Percentiles rank a stretch among this genome's conserved stretches.
Conservation (phyloP, 2,888 invertebrate genomes). For the Chrysolina americana region DNA sequence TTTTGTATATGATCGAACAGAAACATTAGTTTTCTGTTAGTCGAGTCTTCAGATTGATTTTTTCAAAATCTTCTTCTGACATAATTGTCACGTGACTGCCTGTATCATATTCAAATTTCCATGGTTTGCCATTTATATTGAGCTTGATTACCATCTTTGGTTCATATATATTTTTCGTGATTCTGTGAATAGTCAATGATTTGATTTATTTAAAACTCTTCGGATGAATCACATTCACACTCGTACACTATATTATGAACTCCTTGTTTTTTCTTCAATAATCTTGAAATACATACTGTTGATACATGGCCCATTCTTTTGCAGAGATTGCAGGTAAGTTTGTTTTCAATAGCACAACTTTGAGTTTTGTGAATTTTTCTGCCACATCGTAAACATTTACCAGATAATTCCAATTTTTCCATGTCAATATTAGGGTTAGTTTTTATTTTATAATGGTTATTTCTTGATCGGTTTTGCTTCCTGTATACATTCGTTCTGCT, state of each 20-base stretch:
- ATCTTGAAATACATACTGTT: not conserved
- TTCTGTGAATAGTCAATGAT: not conserved
- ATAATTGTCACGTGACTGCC: not conserved
- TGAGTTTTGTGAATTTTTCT: not conserved
- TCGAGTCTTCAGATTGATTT: not conserved
- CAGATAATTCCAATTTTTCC: no score
- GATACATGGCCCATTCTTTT: not conserved
- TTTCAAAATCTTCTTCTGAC: not conserved
- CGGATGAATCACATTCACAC: not conserved
- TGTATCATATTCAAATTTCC: not conserved
- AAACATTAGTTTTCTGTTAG: not conserved
- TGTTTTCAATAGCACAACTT: not conserved
- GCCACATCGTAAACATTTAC: not conserved
- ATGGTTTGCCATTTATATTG: not conserved
- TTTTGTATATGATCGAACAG: not conserved
- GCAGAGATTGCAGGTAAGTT: not conserved
- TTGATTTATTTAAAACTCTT: not conserved
- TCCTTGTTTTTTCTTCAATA: not conserved
- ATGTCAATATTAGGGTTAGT: no score
- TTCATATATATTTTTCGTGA: not conserved
- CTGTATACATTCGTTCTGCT: no score
- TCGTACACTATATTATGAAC: not conserved
- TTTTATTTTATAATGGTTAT: no score
- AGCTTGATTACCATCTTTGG: not conserved
- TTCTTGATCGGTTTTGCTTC: no score